These are phyloP conservation scores for Hylomyscus alleni DNA, from an alignment of 2,797 vertebrate genomes.

Conservation along the genomic window DNA sequence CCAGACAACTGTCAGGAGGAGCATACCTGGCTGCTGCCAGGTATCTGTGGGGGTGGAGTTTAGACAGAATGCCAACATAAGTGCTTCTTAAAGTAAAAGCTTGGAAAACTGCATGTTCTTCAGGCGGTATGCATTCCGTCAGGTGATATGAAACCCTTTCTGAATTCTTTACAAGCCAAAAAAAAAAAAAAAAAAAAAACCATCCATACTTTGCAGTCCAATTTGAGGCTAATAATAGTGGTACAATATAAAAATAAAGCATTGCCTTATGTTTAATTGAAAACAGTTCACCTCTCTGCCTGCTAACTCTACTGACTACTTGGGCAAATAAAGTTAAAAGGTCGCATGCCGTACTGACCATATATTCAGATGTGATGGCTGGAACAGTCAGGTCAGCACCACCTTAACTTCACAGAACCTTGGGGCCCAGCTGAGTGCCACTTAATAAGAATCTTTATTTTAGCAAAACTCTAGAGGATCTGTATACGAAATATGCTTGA, in stretches of 20 bases:
- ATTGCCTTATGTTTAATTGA: conserved; percentile 12
- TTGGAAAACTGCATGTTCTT: not conserved
- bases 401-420: not conserved
- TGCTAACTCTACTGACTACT: not conserved
- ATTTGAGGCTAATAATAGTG: not conserved
- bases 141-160: not conserved
- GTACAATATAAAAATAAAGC: not conserved
- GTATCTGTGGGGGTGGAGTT: no score
- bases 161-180: conserved; percentile 51
- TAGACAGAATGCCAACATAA: not conserved
- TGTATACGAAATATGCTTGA: not conserved
- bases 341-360: not conserved
- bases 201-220: conserved; percentile 5
- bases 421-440: not conserved
- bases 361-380: not conserved
- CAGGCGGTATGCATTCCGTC: not conserved
- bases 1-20: no score
- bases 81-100: conserved; percentile 16
- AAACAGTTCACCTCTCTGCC: not conserved
- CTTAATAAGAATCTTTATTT: not conserved
- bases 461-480: conserved; percentile 20
- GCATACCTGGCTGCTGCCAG: no score
- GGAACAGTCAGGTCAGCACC: not conserved
- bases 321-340: not conserved
- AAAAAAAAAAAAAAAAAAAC: not conserved